Evolutionary conservation across 2,113 vertebrate species (phyloP).

Genomic region (Plecturocebus donacophilus): DNA sequence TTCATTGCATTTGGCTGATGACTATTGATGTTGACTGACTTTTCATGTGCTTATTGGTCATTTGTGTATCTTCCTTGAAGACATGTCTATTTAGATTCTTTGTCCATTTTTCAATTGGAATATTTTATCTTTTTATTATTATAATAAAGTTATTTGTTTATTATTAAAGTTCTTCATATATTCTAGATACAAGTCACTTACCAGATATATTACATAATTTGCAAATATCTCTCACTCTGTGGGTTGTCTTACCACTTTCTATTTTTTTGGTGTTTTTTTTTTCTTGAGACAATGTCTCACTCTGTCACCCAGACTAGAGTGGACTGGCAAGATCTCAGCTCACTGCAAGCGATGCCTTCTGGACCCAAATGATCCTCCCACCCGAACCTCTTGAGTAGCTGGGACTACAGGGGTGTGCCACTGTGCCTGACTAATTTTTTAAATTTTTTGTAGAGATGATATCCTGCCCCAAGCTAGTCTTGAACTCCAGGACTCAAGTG

Average conservation of each 20-base stretch:
- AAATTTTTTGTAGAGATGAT: too few species aligned
- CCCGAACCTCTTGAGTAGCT: too few species aligned
- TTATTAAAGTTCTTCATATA: background rate
- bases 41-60: background rate
- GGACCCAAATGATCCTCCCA: too few species aligned
- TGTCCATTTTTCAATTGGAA: background rate
- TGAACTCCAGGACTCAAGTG: too few species aligned
- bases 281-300: too few species aligned
- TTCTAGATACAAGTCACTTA: background rate
- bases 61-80: background rate
- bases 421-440: too few species aligned
- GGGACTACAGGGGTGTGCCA: too few species aligned
- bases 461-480: too few species aligned
- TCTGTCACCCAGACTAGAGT: too few species aligned
- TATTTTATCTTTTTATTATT: background rate
- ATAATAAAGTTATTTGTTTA: background rate
- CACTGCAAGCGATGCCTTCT: too few species aligned
- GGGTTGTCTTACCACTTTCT: background rate
- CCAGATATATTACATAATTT: background rate
- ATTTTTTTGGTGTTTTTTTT: background rate
- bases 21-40: background rate
- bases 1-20: background rate
- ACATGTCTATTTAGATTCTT: background rate
- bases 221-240: background rate
- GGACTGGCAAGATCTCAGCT: too few species aligned